Conservation (phyloP, 2,888 invertebrate genomes). For the Ctena decussata region DNA sequence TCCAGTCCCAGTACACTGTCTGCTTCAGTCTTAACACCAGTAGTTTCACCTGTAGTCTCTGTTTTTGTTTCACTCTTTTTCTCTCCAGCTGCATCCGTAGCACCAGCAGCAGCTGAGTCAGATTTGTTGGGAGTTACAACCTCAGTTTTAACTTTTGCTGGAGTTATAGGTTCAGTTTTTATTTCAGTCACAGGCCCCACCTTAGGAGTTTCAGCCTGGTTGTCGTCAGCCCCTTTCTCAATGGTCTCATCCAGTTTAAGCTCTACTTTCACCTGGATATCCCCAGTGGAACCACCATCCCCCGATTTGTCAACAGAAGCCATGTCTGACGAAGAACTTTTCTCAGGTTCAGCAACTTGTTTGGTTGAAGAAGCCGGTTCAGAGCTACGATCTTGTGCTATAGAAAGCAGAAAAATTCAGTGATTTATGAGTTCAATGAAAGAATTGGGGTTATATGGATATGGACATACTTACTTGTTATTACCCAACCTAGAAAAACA, state of each 20-base stretch:
- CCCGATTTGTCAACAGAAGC: slow-evolving; percentile 16
- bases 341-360: slow-evolving; percentile 17
- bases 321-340: slow-evolving; percentile 6
- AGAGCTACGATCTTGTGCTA: slow-evolving; percentile 51
- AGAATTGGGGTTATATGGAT: not conserved
- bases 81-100: slow-evolving; percentile 13
- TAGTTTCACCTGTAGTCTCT: slow-evolving; percentile 30
- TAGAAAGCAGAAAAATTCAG: slow-evolving; percentile 69
- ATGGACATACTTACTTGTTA: not conserved
- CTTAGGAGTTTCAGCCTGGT: not conserved
- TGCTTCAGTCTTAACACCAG: slow-evolving; percentile 60
- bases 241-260: not conserved
- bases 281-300: slow-evolving; percentile 11
- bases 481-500: not conserved
- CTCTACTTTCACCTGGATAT: slow-evolving; percentile 3
- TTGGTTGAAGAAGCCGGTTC: slow-evolving; percentile 9
- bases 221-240: slow-evolving; percentile 2
- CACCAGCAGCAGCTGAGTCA: slow-evolving; percentile 18
- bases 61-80: slow-evolving; percentile 26
- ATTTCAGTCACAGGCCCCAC: not conserved
- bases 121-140: slow-evolving; percentile 9
- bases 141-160: slow-evolving; percentile 29
- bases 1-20: slow-evolving; percentile 85
- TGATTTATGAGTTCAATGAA: slow-evolving; percentile 30
- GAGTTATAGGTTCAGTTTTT: slow-evolving; percentile 51